Evolutionary conservation across 2,797 vertebrate species (phyloP), one percentile per base, ranked within the genome.

Genomic region (Petrocephalus sullivani): DNA sequence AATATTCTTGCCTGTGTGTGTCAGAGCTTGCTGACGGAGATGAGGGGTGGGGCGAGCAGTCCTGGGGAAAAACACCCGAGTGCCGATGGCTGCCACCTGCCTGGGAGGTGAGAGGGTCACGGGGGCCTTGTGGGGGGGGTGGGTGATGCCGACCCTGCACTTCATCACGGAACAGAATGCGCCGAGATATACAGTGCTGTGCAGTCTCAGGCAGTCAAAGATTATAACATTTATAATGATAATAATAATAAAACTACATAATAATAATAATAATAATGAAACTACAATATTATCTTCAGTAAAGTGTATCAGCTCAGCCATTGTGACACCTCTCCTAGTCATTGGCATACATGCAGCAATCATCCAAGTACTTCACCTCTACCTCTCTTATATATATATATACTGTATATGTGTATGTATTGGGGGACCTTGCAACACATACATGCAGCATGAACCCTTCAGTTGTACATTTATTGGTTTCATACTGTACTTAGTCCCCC

Each of bases 1-100:
- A 88, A 58, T 88, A 23, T 88, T 58, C 87, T 54, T n/a, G 7
- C 86, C 61, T 87, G 7, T 91, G 85, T 41, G 21, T 83, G 67
- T 57, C 92, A 98, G 97, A 90, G 92, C 0, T 97, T 96, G 96
- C 91, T 97, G 89, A 91, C 92, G 0, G 96, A 97, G 53, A 96
- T 95, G 0, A 96, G 85, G 96, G 94, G 81, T 92, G 93, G 91
- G 93, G 58, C 51, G 85, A 51, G 19, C 41, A 41, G 37, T 46
- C 57, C 9, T 8, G 54, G 46, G 8, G 56, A 19, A 33, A 60
- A 9, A 10, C 19, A 41, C 33, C 56, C 8, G 14, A 60, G 28
- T 58, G 14, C n/a, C 5, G 23, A 16, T 0, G 33, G 8, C 84
- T n/a, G 8, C 33, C 2, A 86, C 56, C 12, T 28, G 16, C 14